Percentiles rank a stretch among this genome's conserved stretches.
Conservation (phyloP, 1,140 invertebrate species). For the Xylocopa sonorina region DNA sequence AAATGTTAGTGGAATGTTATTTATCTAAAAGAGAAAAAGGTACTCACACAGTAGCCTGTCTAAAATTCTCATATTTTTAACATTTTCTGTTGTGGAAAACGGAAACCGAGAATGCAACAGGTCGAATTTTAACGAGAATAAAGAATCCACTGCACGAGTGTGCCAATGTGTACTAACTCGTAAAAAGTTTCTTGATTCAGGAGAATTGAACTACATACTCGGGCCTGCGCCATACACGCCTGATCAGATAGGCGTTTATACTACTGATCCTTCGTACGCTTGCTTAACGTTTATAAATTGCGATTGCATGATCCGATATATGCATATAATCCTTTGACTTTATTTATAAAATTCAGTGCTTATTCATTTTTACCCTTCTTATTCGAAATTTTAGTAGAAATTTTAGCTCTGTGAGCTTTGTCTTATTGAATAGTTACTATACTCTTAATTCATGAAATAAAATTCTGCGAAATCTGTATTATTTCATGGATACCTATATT, state of each 20-base stretch:
- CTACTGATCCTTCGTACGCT: constrained; percentile 34
- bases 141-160: constrained; percentile 16
- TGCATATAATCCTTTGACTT: too few species aligned
- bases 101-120: constrained; percentile 1
- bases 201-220: constrained; percentile 10
- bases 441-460: too few species aligned
- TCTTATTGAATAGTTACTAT: too few species aligned
- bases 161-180: constrained; percentile 27
- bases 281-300: background rate
- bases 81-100: background rate
- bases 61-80: background rate
- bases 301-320: too few species aligned
- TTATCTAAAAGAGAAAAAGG: too few species aligned
- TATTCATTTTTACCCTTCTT: too few species aligned
- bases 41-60: background rate
- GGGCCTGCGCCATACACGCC: constrained; percentile 49
- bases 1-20: too few species aligned
- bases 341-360: too few species aligned
- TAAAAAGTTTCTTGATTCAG: constrained; percentile 51
- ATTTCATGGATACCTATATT: too few species aligned
- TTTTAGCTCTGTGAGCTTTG: too few species aligned
- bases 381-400: too few species aligned
- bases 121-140: constrained; percentile 7
- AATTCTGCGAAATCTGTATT: too few species aligned
- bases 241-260: constrained; percentile 50